Evolutionary conservation across 2,888 invertebrate species (phyloP), one percentile per base, ranked within the genome.

Genomic region (Pheosia gnoma): DNA sequence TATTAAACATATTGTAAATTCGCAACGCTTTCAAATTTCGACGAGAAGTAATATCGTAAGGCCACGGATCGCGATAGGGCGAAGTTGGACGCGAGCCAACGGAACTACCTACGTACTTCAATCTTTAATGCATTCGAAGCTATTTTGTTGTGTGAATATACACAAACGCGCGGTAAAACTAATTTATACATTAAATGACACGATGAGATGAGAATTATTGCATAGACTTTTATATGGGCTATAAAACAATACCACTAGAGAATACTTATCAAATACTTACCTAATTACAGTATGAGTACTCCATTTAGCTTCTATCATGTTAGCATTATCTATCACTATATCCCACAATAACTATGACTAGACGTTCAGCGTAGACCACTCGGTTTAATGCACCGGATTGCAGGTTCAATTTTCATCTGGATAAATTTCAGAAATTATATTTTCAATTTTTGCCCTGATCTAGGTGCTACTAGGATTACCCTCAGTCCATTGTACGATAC

Each of bases 1-100:
- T 79, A 75, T 72, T 75, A 75, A 80, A 79, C 78, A 77, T 73
- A 73, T 75, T 77, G 77, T 74, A 74, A 81, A 85, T 84, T 84
- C 70, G 81, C 74, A 77, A 79, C 79, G 84, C 83, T 84, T 83
- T 85, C 82, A 75, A 82, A 84, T 80, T 79, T 78, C 68, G 71
- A 75, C 67, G 62, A 63, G 67, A 65, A 62, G 58, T 45, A 58
- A 56, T 38, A 55, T 36, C 58, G 62, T 71, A 76, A 72, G 77
- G 69, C 77, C 74, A 70, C 68, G 69, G 77, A 67, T 75, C 74
- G 70, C 69, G 69, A 69, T 75, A 74, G 74, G 77, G 78, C 74
- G 66, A 68, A 58, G 67, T 74, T 86, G 87, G 85, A 78, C 66
- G 52, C 57, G 54, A 57, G 86, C 84, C 83, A 85, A 80, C 74